Percentiles rank a stretch among this genome's conserved stretches.
phyloP scores from a whole-genome alignment of 2,797 vertebrate species.

The Manis pentadactyla region DNA sequence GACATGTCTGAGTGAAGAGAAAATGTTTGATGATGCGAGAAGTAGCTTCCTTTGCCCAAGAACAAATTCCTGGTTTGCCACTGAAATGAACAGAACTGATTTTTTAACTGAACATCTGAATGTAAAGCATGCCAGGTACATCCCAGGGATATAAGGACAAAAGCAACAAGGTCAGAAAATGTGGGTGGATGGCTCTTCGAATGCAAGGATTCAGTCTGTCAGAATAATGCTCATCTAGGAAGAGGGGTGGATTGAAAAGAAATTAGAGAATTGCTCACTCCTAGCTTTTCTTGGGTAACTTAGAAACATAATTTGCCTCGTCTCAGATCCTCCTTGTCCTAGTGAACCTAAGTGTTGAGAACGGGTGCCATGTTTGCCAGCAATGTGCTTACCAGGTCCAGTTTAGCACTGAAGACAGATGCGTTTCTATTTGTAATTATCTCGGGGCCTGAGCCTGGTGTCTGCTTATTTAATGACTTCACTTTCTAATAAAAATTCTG shows the following conservation, averaged over 20 bases:
- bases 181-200: not conserved
- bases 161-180: not conserved
- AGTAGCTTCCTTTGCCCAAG: slow-evolving; percentile 1
- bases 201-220: not conserved
- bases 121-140: not conserved
- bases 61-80: not conserved
- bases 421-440: slow-evolving; percentile 60
- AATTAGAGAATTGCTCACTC: not conserved
- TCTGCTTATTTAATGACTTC: slow-evolving; percentile 79
- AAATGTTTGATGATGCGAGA: not conserved
- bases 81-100: not conserved
- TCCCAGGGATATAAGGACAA: not conserved
- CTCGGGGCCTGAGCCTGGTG: slow-evolving; percentile 65
- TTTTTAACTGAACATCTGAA: not conserved
- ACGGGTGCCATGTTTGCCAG: not conserved
- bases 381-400: not conserved
- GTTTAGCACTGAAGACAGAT: not conserved
- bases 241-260: not conserved
- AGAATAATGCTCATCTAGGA: not conserved
- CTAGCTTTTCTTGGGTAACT: not conserved
- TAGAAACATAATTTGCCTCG: not conserved
- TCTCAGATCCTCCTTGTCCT: not conserved
- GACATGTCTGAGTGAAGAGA: not conserved
- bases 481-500: slow-evolving; percentile 76
- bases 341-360: not conserved